Conservation (phyloP, 2,797 vertebrate genomes). For the Cyprinodon diabolis region DNA sequence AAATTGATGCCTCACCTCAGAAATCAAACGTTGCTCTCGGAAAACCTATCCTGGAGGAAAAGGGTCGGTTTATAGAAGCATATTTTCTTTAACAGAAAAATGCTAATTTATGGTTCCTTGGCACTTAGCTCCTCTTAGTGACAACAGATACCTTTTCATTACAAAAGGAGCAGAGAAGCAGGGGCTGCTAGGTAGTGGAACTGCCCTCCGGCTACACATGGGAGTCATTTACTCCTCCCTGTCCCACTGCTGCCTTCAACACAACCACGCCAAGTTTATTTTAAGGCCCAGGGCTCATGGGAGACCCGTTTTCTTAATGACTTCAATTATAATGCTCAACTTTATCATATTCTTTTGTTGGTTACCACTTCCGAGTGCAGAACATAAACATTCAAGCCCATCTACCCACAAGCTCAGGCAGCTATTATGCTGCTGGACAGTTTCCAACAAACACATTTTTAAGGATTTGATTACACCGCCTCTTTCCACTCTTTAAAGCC, state of each 20-base stretch:
- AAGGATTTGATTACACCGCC: conserved; percentile 80
- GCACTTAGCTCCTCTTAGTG: conserved; percentile 75
- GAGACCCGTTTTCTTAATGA: conserved; percentile 74
- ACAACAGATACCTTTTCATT: conserved; percentile 85
- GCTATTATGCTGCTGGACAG: conserved; percentile 74
- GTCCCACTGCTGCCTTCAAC: conserved; percentile 63
- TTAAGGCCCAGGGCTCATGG: conserved; percentile 67
- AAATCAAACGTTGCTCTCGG: conserved; percentile 72
- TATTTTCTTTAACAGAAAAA: conserved; percentile 32
- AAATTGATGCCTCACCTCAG: conserved; percentile 69
- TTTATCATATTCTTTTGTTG: conserved; percentile 75
- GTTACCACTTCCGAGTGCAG: conserved; percentile 71
- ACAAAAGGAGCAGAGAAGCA: conserved; percentile 72
- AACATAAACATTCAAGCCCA: conserved; percentile 73
- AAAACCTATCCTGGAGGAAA: conserved; percentile 74
- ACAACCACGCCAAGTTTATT: conserved; percentile 73
- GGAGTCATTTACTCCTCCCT: conserved; percentile 76
- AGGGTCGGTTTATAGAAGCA: conserved; percentile 69
- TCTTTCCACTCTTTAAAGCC: conserved; percentile 58
- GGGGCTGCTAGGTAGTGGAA: conserved; percentile 62
- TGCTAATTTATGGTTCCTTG: conserved; percentile 79
- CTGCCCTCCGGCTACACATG: conserved; percentile 76
- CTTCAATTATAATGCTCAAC: conserved; percentile 75
- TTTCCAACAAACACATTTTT: conserved; percentile 82
- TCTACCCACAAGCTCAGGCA: conserved; percentile 72